Base-by-base conservation (phyloP, 2,888 invertebrate genomes). In the Calameuta idolon region DNA sequence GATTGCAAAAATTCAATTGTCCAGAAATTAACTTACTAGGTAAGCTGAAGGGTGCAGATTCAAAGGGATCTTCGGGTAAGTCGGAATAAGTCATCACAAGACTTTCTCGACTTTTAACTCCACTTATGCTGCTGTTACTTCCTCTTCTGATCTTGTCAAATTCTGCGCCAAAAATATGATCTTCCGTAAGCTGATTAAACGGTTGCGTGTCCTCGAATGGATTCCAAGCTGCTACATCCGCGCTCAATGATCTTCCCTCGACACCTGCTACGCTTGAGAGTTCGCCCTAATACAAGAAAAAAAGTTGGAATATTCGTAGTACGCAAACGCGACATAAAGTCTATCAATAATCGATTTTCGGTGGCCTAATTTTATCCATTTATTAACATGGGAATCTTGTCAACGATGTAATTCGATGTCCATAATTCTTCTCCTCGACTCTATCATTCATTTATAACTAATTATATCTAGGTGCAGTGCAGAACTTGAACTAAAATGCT, bases 101-200 rank as follows among this genome's bases (percentile, higher is more conserved):
- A 88, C 94, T 95, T 90, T 95, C 95, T 73, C 94, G 92, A 82
- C 95, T 95, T 87, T 95, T 95, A 30, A 95, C 94, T 85, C 95
- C 95, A 81, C 94, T 94, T 89, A 94, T 92, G 95, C 96, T 96
- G 90, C 95, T 95, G 91, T 95, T 95, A 87, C 96, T 96, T 83
- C 96, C 95, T 85, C 95, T 93, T 84, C 96, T 92, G 85, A 96
- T 95, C 91, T 95, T 95, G 90, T 97, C 96, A 90, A 97, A 96
- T 91, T 97, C 96, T 69, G 95, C 95, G 78, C 96, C 96, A 91
- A 97, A 96, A 84, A 96, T 94, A 86, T 95, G 95, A 93, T 97
- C 96, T 87, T 96, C 96, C 5, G 95, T 95, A 92, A 96, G 93
- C 87, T 95, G 94, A 89, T 94, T 94, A 89, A 96, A 96, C 35